Base-by-base conservation (phyloP, 1,140 invertebrate species). In the Calephelis virginiensis region DNA sequence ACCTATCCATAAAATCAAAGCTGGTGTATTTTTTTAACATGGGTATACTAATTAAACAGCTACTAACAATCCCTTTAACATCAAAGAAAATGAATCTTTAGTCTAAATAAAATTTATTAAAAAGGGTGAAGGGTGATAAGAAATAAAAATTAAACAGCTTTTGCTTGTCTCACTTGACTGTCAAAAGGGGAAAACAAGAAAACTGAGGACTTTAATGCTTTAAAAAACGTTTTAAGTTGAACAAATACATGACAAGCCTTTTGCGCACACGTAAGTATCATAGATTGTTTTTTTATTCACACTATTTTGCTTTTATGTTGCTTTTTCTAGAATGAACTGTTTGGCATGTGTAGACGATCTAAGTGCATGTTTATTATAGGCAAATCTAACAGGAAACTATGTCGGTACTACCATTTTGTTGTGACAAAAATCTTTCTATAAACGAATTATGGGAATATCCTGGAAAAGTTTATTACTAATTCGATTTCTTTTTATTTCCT, bases 21-120 rank as follows among this genome's bases (percentile, higher is more conserved):
- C 77, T 85, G 88, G 88, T 89, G 86, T 90, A 90, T 90, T 90
- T 77, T 90, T 90, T 90, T 90, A 90, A 90, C 85, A 90, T 89
- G 88, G 85, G 88, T 74, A 67, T 84, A 91, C 88, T 91, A 91
- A 91, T 91, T 71, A 71, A 67, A 72, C 79, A 85, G 85, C 74
- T 70, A 89, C 86, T 90, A 90, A 90, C 86, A 78, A 72, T 63
- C 80, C 86, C 85, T 68, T 66, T 86, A 88, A 86, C 78, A 73
- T 63, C 48, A 5, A 56, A 49, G 63, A 50, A 68, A 62, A 63
- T 43, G 12, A 43, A 60, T 59, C 45, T 38, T 12, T 43, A 49
- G 64, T 48, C 13, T 37, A 38, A 47, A 49, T 69, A 61, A 69
- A 49, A 73, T 13, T 65, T 53, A 68, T 65, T 70, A 64, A 73